Base-by-base conservation (phyloP, 2,888 invertebrate genomes). In the Scelioninae gen. 1 region DNA sequence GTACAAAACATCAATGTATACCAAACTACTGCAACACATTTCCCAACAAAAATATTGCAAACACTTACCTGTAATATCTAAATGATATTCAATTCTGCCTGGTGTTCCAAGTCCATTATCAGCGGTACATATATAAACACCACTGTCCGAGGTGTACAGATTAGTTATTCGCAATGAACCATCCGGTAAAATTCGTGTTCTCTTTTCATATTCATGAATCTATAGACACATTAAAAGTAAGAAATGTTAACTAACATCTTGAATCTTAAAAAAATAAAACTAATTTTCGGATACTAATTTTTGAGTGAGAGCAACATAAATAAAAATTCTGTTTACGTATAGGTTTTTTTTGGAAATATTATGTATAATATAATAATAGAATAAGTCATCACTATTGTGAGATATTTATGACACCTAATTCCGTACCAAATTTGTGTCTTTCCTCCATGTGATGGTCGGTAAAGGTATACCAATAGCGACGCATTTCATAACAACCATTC, bases 121-220 rank as follows among this genome's bases (percentile, higher is more conserved):
- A 0, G 97, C 98, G 8, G 95, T 94, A 90, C 98, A 98, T 71
- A 96, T 94, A 92, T 98, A 98, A 10, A 95, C 95, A 43, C 98
- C 98, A 29, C 95, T 94, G 92, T 98, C 98, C 69, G 95, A 95
- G 85, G 95, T 95, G 89, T 95, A 95, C 32, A 97, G 93, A 47
- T 96, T 96, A 13, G 97, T 95, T 82, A 98, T 97, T 92, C 97
- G 96, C 66, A 98, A 93, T 1, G 97, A 95, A 13, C 96, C 96
- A 88, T 96, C 96, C 0, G 94, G 93, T 47, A 95, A 91, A 78
- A 97, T 93, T 38, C 95, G 94, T 92, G 96, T 96, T 77, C 97
- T 95, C 29, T 95, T 96, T 84, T 94, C 94, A 55, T 94, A 94
- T 55, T 95, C 94, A 86, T 96, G 95, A 89, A 97, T 96, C 97